phyloP scores from a whole-genome alignment of 2,113 vertebrate genomes.

The Sinosuthora webbiana region DNA sequence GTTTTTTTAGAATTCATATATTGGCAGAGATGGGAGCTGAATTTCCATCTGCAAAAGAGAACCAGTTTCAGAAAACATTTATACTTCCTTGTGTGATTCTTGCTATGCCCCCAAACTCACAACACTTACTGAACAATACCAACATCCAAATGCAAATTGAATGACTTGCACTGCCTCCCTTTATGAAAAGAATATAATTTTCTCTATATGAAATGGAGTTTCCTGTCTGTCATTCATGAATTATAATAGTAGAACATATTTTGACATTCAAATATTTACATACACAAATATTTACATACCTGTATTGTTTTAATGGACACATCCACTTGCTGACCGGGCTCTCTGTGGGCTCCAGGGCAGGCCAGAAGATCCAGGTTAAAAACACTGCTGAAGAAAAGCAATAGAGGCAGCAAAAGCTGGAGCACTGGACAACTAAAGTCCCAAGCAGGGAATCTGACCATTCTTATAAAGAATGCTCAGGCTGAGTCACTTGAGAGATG shows the following conservation, averaged over 20 bases:
- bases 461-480: not conserved
- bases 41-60: not conserved
- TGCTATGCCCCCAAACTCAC: not conserved
- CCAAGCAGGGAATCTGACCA: not conserved
- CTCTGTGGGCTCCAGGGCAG: not conserved
- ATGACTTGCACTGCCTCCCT: not conserved
- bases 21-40: not conserved
- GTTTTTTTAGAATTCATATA: not conserved
- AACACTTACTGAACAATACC: not conserved
- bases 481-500: not conserved
- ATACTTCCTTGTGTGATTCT: not conserved
- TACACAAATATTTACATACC: not conserved
- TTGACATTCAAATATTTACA: not conserved
- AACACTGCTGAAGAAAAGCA: not conserved
- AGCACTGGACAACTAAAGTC: not conserved
- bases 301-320: not conserved
- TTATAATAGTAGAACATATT: not conserved
- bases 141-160: constrained; percentile 10
- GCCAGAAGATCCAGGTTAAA: not conserved
- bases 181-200: not conserved
- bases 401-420: not conserved
- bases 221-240: not conserved
- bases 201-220: not conserved
- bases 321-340: not conserved
- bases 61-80: not conserved